Base-by-base conservation (phyloP, 2,888 invertebrate genomes). In the Anoplius nigerrimus region DNA sequence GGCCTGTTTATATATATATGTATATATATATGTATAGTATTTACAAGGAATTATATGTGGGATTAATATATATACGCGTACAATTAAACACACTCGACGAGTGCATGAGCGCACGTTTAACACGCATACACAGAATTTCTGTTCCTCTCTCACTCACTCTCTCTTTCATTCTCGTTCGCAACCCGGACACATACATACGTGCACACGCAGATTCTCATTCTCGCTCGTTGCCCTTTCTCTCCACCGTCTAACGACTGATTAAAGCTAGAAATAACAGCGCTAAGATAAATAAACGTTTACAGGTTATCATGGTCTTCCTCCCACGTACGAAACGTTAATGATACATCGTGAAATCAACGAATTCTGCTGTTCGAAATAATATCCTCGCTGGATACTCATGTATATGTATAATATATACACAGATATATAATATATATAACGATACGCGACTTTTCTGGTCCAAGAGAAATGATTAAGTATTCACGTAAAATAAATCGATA, bases 391-490 rank as follows among this genome's bases (percentile, higher is more conserved):
- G 75, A 76, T 74, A 71, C 75, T 76, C 74, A 74, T 80, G 75
- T 77, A 74, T 75, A 78, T 77, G 68, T 66, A 64, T 72, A 66
- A 21, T 68, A 68, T 68, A 69, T 53, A 58, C 56, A 57, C 46
- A 58, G 61, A 56, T 73, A 72, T 72, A 77, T 64, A 75, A 53
- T 66, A 34, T 74, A 67, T 75, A 71, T 75, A 78, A 78, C 71
- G 72, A 80, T 71, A 79, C 67, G 34, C 34, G 34, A 13, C n/a
- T 34, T 72, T 73, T 80, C 77, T 85, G 82, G 76, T 82, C 80
- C 79, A 34, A 34, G 79, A 81, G 80, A 79, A 84, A 81, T 82
- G 71, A 34, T 82, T 82, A 85, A 82, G 83, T 83, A 82, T 81
- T 82, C 70, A 73, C 45, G 43, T 58, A 58, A 58, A 55, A 59